phyloP scores from a whole-genome alignment of 2,888 invertebrate species.

The Erebia epiphron region DNA sequence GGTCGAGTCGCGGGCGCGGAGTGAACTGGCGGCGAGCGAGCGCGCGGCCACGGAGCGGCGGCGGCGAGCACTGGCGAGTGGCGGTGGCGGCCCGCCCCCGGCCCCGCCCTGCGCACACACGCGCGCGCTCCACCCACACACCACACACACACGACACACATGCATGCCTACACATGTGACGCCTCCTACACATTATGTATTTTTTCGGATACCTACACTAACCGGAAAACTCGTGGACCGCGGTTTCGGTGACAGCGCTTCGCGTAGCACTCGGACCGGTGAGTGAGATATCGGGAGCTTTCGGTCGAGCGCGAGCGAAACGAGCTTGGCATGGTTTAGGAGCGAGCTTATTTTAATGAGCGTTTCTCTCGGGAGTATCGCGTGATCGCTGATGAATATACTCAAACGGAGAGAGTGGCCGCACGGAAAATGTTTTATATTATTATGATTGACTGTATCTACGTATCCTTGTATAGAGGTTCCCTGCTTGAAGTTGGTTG shows the following conservation, averaged over 20 bases:
- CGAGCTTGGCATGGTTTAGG: conserved; percentile 22
- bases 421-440: conserved; percentile 22
- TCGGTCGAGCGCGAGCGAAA: conserved; percentile 31
- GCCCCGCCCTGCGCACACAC: conserved; percentile 65
- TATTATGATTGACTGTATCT: conserved; percentile 15
- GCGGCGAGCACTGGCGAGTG: conserved; percentile 55
- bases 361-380: conserved; percentile 34
- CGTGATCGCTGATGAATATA: conserved; percentile 35
- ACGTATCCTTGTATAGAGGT: background rate
- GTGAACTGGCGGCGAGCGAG: conserved; percentile 54
- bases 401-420: conserved; percentile 29
- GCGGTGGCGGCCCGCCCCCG: conserved; percentile 61
- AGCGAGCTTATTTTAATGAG: conserved; percentile 32
- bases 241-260: background rate
- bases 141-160: conserved; percentile 71
- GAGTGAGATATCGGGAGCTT: conserved; percentile 7
- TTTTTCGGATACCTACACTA: conserved; percentile 66
- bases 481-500: background rate
- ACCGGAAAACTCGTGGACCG: conserved; percentile 7
- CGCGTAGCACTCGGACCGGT: background rate
- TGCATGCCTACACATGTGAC: conserved; percentile 71
- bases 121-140: conserved; percentile 47
- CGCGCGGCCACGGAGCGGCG: conserved; percentile 60
- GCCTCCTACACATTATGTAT: conserved; percentile 73
- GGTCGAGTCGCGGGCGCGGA: conserved; percentile 69